Percentiles rank a stretch among this genome's conserved stretches.
These are phyloP conservation scores for Muntiacus muntjak DNA, from an alignment of 2,113 vertebrate genomes.

Conservation along the genomic window DNA sequence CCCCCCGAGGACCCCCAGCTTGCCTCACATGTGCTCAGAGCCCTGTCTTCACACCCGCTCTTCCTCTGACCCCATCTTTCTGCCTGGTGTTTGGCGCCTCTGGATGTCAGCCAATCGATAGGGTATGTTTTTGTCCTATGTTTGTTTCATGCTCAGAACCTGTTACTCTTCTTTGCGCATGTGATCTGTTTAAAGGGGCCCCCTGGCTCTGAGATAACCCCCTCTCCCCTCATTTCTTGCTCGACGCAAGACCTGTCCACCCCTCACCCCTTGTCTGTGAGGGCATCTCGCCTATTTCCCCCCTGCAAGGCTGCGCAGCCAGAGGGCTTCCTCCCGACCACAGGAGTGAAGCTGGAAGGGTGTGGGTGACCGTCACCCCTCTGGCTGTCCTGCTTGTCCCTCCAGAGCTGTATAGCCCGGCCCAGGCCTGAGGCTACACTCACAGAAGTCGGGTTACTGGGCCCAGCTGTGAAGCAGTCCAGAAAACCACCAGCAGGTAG, in stretches of 20 bases:
- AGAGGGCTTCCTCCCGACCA: rapidly evolving
- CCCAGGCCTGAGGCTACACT: not conserved
- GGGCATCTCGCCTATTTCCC: rapidly evolving
- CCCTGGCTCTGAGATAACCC: rapidly evolving
- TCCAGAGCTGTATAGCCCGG: rapidly evolving
- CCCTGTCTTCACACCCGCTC: not conserved
- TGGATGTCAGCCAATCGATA: too few species aligned
- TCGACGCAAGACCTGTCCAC: rapidly evolving
- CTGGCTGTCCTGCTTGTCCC: rapidly evolving
- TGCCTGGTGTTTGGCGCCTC: rapidly evolving
- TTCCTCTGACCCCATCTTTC: rapidly evolving
- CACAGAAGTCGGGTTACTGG: not conserved
- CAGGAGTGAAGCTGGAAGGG: rapidly evolving
- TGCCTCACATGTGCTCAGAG: not conserved
- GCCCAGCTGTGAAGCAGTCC: rapidly evolving
- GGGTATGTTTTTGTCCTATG: not conserved
- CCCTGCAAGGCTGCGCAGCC: rapidly evolving
- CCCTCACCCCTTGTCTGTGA: rapidly evolving
- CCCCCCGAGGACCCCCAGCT: not conserved
- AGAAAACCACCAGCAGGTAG: rapidly evolving
- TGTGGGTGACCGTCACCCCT: rapidly evolving
- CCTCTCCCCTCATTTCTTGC: not conserved
- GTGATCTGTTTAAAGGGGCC: not conserved
- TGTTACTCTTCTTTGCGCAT: rapidly evolving
- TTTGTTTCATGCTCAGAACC: not conserved